phyloP scores from a whole-genome alignment of 2,888 invertebrate genomes.

The Cynaeus angustus region DNA sequence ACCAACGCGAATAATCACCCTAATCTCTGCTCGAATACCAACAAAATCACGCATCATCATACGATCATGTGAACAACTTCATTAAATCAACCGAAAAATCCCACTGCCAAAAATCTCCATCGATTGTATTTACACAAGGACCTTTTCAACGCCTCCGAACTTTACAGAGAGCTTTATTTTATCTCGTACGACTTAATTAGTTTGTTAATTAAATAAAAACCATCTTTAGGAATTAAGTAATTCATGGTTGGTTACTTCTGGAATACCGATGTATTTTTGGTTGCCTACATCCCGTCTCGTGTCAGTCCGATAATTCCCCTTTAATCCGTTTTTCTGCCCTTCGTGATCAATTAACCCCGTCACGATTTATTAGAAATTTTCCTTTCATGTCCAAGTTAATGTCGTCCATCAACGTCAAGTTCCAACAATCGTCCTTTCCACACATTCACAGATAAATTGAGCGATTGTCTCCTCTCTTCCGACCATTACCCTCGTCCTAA shows the following conservation, averaged over 20 bases:
- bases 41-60: neutral
- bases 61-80: neutral
- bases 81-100: neutral
- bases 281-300: neutral
- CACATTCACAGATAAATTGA: constrained; percentile 38
- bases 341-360: constrained; percentile 34
- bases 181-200: neutral
- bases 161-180: neutral
- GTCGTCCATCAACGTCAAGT: constrained; percentile 51
- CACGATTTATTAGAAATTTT: constrained; percentile 45
- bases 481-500: constrained; percentile 32
- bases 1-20: neutral
- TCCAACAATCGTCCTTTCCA: constrained; percentile 29
- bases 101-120: neutral
- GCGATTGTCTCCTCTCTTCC: constrained; percentile 24
- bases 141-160: no score
- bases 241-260: no score
- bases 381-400: constrained; percentile 44
- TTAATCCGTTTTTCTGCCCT: constrained; percentile 24
- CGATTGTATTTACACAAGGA: neutral
- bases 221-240: no score
- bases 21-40: neutral
- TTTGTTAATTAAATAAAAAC: constrained; percentile 4
- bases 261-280: no score
- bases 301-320: neutral